Percentiles rank a stretch among this genome's conserved stretches.
phyloP scores from a whole-genome alignment of 2,888 invertebrate genomes.

The Diaprepes abbreviatus region DNA sequence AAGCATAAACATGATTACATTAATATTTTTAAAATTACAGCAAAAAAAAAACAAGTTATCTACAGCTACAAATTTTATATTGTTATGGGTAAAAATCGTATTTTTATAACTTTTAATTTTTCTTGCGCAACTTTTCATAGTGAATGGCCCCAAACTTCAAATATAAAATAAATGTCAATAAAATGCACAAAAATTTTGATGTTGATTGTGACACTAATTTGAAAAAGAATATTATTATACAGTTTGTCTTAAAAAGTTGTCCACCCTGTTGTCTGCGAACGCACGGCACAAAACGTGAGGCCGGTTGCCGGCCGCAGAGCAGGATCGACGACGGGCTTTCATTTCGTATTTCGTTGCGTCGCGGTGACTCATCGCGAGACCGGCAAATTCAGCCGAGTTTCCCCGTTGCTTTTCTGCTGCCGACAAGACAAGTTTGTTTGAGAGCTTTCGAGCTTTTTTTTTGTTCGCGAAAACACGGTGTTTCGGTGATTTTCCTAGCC shows the following conservation, averaged over 20 bases:
- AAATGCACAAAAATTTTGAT: no score
- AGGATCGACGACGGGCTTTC: constrained; percentile 25
- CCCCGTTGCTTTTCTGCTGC: constrained; percentile 23
- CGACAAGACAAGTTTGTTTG: constrained; percentile 24
- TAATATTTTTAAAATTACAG: no score
- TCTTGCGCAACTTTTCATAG: no score
- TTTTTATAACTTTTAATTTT: no score
- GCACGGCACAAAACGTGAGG: constrained; percentile 2
- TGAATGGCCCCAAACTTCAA: no score
- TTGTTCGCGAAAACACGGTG: constrained; percentile 10
- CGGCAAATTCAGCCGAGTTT: constrained; percentile 43
- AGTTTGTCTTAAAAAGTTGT: neutral
- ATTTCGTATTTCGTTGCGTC: constrained; percentile 38
- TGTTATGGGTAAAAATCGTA: no score
- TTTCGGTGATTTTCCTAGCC: constrained; percentile 13
- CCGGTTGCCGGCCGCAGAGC: constrained; percentile 12
- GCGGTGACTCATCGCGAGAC: constrained; percentile 43
- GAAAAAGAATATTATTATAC: no score
- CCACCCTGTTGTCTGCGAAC: constrained; percentile 40
- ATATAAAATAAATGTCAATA: no score
- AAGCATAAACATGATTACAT: no score
- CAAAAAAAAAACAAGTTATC: no score
- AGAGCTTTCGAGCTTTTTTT: constrained; percentile 31
- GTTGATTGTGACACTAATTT: no score
- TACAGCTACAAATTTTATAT: no score